phyloP scores from a whole-genome alignment of 2,888 invertebrate genomes.

The Synanthedon tipuliformis region DNA sequence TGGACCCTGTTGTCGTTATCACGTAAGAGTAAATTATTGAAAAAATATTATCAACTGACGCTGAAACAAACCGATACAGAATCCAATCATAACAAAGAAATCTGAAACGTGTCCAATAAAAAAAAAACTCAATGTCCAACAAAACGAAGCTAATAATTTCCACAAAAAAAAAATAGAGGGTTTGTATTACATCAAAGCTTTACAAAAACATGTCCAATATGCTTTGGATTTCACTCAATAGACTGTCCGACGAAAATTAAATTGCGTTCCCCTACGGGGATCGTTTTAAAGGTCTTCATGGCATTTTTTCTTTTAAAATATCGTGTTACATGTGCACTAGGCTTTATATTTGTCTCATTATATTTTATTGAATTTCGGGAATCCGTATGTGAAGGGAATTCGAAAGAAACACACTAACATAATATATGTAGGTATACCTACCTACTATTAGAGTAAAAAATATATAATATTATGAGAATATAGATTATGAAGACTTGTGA shows the following conservation, averaged over 20 bases:
- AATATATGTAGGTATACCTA: too few relatives aligned
- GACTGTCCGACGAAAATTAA: constrained; percentile 57
- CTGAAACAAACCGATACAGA: too few relatives aligned
- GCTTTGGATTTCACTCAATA: constrained; percentile 62
- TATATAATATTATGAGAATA: too few relatives aligned
- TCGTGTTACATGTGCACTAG: constrained; percentile 42
- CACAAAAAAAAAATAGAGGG: constrained; percentile 26
- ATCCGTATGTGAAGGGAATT: constrained; percentile 34
- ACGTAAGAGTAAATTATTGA: too few relatives aligned
- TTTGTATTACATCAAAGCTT: constrained; percentile 41
- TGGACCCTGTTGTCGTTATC: too few relatives aligned
- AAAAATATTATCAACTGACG: too few relatives aligned
- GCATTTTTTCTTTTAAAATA: constrained; percentile 45
- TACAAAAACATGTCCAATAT: constrained; percentile 38
- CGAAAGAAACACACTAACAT: constrained; percentile 1
- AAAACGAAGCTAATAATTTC: constrained; percentile 42
- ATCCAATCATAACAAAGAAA: too few relatives aligned
- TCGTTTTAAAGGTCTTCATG: constrained; percentile 56
- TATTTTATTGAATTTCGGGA: constrained; percentile 40
- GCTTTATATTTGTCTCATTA: constrained; percentile 47
- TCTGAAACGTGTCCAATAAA: background rate
- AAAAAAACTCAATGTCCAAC: background rate
- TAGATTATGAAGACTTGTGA: too few relatives aligned
- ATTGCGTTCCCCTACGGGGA: constrained; percentile 42
- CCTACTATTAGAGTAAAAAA: too few relatives aligned